phyloP scores from a whole-genome alignment of 2,797 vertebrate species.

The Callimico goeldii region DNA sequence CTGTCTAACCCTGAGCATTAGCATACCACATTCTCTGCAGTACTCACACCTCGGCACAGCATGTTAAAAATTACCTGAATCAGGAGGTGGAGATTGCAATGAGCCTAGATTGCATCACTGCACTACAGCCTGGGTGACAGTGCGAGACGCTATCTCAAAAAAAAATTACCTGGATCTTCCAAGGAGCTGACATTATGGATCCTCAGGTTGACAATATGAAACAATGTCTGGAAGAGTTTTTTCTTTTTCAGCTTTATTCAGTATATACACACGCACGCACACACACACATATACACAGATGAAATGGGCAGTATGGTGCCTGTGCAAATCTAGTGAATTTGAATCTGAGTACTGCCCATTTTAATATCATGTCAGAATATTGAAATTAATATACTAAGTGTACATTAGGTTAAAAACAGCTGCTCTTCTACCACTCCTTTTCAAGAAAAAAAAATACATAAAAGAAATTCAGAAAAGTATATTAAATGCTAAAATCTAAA shows the following conservation, averaged over 20 bases:
- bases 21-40: not conserved
- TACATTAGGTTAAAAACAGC: slow-evolving; percentile 25
- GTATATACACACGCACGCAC: no score
- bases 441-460: not conserved
- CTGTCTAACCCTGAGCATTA: not conserved
- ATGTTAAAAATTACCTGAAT: not conserved
- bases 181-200: not conserved
- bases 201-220: not conserved
- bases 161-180: not conserved
- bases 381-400: not conserved
- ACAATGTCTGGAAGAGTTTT: not conserved
- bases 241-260: not conserved
- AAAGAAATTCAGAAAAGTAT: slow-evolving; percentile 31
- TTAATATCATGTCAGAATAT: not conserved
- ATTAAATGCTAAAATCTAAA: slow-evolving; percentile 42
- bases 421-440: not conserved
- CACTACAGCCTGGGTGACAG: no score
- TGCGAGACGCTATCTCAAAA: no score
- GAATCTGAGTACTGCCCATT: not conserved
- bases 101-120: no score
- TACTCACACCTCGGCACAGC: not conserved
- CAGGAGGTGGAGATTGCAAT: no score
- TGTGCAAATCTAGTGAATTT: not conserved
- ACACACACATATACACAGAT: not conserved
- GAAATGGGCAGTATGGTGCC: not conserved